Evolutionary conservation across 2,797 vertebrate species (phyloP).

Genomic region (Xiphophorus birchmanni): DNA sequence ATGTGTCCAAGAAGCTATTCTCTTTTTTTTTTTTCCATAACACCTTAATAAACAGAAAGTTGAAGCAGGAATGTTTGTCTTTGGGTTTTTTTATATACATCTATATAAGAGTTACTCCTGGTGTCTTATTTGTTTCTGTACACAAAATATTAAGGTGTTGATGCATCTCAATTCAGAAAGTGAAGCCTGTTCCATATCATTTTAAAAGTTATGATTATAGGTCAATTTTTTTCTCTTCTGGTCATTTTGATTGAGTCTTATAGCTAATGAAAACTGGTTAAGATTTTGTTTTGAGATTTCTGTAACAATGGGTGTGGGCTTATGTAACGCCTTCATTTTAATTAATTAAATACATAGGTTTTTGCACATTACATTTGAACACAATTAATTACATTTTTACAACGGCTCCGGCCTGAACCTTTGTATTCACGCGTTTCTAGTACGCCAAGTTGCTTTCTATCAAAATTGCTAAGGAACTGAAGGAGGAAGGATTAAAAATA

Average conservation of each 20-base stretch:
- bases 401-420: too few species aligned
- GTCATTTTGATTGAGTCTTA: background rate
- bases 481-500: background rate
- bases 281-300: too few species aligned
- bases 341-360: too few species aligned
- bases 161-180: background rate
- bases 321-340: too few species aligned
- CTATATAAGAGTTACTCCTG: background rate
- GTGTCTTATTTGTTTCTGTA: background rate
- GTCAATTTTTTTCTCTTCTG: background rate
- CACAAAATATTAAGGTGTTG: background rate
- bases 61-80: constrained; percentile 20
- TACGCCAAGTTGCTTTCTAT: background rate
- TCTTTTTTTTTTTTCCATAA: constrained; percentile 77
- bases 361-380: too few species aligned
- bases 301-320: too few species aligned
- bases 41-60: constrained; percentile 86
- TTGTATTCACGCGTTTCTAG: too few species aligned
- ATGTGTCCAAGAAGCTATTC: constrained; percentile 72
- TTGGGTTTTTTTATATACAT: background rate
- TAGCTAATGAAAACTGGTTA: background rate
- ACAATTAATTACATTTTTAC: too few species aligned
- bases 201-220: background rate
- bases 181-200: background rate
- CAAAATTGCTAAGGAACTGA: background rate